A percentile compares a stretch with the other conserved stretches of the same genome.
Conservation (phyloP, 1,140 invertebrate genomes). For the Micrasema minimum region DNA sequence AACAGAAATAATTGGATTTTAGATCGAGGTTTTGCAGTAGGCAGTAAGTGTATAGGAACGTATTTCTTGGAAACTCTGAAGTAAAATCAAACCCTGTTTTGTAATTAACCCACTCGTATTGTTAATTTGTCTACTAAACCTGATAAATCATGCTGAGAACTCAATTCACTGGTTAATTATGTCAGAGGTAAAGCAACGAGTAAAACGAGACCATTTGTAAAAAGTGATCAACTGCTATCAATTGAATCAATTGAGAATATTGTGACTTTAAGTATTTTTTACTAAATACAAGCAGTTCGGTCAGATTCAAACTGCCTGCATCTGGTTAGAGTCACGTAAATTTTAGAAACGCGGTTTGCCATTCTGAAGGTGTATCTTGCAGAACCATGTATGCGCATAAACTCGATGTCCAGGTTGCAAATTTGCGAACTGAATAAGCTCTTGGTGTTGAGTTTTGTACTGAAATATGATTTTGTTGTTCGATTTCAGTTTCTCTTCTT, state of each 20-base stretch:
- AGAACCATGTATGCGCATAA: neutral
- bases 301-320: constrained; percentile 21
- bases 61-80: too few species aligned
- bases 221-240: neutral
- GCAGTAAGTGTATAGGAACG: too few species aligned
- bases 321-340: constrained; percentile 17
- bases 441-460: neutral
- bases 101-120: too few species aligned
- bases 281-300: neutral
- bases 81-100: too few species aligned
- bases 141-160: too few species aligned
- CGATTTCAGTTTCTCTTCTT: constrained; percentile 12
- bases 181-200: neutral
- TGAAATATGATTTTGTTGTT: constrained; percentile 10
- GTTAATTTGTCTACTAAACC: too few species aligned
- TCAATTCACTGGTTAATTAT: neutral
- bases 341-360: constrained; percentile 32
- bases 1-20: too few species aligned
- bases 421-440: neutral
- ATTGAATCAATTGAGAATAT: neutral
- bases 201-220: neutral
- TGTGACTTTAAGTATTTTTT: neutral
- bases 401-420: neutral
- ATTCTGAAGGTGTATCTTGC: constrained; percentile 5
- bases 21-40: too few species aligned